These are phyloP conservation scores for Sesia bembeciformis DNA, from an alignment of 2,888 invertebrate species.

Conservation along the genomic window DNA sequence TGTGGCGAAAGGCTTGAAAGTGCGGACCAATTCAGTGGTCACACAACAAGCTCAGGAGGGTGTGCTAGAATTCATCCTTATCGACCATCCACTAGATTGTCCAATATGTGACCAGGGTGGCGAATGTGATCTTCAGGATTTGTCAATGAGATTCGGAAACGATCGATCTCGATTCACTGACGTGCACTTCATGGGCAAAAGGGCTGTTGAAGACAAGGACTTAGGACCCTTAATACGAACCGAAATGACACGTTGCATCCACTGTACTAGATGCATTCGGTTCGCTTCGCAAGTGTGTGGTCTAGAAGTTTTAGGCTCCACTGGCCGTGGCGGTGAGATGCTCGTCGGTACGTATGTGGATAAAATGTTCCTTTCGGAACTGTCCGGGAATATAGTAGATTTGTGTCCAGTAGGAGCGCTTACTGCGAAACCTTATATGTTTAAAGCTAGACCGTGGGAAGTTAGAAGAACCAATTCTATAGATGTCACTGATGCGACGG, in stretches of 20 bases:
- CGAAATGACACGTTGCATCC: conserved; percentile 99
- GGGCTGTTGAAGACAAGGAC: conserved; percentile 97
- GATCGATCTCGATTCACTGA: conserved; percentile 94
- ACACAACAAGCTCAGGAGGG: conserved; percentile 80
- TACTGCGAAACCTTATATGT: conserved; percentile 96
- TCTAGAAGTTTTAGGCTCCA: conserved; percentile 93
- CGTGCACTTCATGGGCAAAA: conserved; percentile 89
- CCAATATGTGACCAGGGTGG: conserved; percentile 99
- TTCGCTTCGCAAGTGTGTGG: conserved; percentile 99
- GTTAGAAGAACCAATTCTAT: conserved; percentile 79
- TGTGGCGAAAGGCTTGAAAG: conserved; percentile 96
- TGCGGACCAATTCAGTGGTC: conserved; percentile 94
- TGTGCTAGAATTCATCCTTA: conserved; percentile 97
- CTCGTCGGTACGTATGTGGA: conserved; percentile 99
- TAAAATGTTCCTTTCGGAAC: conserved; percentile 95
- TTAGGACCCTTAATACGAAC: conserved; percentile 97
- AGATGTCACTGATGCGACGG: conserved; percentile 60
- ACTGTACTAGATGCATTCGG: conserved; percentile 97
- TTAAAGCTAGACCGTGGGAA: conserved; percentile 98
- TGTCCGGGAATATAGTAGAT: conserved; percentile 99
- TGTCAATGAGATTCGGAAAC: conserved; percentile 97
- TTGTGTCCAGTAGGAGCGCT: conserved; percentile 98
- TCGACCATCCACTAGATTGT: conserved; percentile 98
- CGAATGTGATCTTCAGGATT: conserved; percentile 95
- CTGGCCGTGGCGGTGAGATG: conserved; percentile 95